Base-by-base conservation (phyloP, 2,113 vertebrate species). In the Lepisosteus oculatus region DNA sequence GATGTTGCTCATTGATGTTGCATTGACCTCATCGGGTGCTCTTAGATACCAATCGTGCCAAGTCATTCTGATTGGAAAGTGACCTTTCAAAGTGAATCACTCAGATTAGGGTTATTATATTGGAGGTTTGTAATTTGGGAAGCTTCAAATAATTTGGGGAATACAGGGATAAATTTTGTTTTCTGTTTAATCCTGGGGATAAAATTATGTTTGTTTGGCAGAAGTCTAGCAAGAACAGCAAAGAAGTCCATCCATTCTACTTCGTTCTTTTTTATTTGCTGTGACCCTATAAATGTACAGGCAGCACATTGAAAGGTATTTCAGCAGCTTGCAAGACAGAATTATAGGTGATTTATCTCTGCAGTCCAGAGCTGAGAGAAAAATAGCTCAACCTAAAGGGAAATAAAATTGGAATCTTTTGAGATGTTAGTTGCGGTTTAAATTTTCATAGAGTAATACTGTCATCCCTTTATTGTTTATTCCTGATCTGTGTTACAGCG, bases 231-330 rank as follows among this genome's bases (percentile, higher is more conserved):
- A 14, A 59, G 11, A 59, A n/a, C 5, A 13, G 13, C 57, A 59
- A n/a, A 11, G 14, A 15, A 59, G 57, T 59, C 14, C n/a, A 15
- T 13, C 11, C 6, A 59, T n/a, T 3, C 57, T 59, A 4, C 2
- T 13, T 59, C n/a, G 3, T 13, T n/a, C 14, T n/a, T n/a, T 59
- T 59, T 11, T 59, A n/a, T 59, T 59, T 6, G 47, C 5, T 59
- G 12, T 59, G 12, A 59, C 5, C 57, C 14, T 59, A 11, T 59
- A 59, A 11, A 59, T 13, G n/a, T 59, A 59, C 14, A 59, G n/a
- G n/a, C n/a, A 59, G 57, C 57, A 59, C 5, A 59, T 59, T 59
- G 57, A 59, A n/a, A 59, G 57, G 57, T 59, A 59, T 59, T 59
- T n/a, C 57, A n/a, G 57, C n/a, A n/a, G 6, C 47, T 51, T 9